Evolutionary conservation across 2,888 invertebrate genomes (phyloP), one percentile per base, ranked within the genome.

Genomic region (Acrobeloides nanus): DNA sequence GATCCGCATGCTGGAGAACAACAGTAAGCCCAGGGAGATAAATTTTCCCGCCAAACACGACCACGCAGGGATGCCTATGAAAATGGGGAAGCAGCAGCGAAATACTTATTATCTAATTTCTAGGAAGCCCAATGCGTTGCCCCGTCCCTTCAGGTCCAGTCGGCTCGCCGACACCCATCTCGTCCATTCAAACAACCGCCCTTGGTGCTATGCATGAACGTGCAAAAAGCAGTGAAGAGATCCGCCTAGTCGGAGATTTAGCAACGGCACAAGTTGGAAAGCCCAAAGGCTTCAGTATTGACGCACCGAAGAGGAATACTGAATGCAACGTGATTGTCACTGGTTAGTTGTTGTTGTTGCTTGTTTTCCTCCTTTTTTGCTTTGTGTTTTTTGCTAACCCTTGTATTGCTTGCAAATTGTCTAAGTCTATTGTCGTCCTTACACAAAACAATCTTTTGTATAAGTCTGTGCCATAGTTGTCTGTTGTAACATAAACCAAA

Each of bases 241-340:
- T 62, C 17, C 34, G 48, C 15, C 44, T 62, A 8, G 59, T 62
- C 32, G 59, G 59, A 5, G 54, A 61, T 35, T 44, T 60, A 32
- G 47, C 50, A 4, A 34, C 35, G 12, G 51, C 59, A 29, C 42
- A 65, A 57, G 61, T 70, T 37, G 71, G 71, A 35, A 61, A 66
- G 38, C 57, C 62, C 42, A 70, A 66, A 40, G 68, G 71, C 40
- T 72, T 71, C 59, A 60, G 63, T 43, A 63, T 71, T 37, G 67
- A 68, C 34, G 61, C 64, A 34, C 57, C 63, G 40, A 57, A 47
- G n/a, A 24, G 60, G 35, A 48, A 53, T 24, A 61, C 57, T 17
- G 72, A 72, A 42, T 71, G 68, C 59, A 72, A 71, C 43, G 71
- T 71, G 20, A 56, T 72, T 37, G 66, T 72, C 20, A 66, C 66